Evolutionary conservation across 2,113 vertebrate species (phyloP).

Genomic region (Pachypanchax playfairii): DNA sequence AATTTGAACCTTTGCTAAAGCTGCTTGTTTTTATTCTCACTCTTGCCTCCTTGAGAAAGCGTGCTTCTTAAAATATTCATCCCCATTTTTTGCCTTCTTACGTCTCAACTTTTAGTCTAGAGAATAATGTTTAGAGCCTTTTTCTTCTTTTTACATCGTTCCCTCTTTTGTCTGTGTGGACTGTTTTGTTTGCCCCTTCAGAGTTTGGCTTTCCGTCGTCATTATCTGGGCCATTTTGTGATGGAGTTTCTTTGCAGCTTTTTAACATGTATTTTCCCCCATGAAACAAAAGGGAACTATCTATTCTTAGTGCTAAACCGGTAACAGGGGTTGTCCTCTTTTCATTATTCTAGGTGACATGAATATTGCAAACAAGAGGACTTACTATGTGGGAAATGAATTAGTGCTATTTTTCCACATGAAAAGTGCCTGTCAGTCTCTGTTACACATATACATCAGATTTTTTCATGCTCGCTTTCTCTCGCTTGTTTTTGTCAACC

Average conservation of each 20-base stretch:
- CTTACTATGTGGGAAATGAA: constrained; percentile 59
- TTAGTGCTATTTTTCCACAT: constrained; percentile 71
- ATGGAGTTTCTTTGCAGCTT: constrained; percentile 45
- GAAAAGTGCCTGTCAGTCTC: constrained; percentile 68
- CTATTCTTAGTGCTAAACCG: constrained; percentile 59
- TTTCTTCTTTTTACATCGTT: constrained; percentile 15
- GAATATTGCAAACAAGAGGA: constrained; percentile 70
- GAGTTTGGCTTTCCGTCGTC: constrained; percentile 52
- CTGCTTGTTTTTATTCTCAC: constrained; percentile 51
- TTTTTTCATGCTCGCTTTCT: constrained; percentile 11
- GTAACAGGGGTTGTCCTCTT: constrained; percentile 62
- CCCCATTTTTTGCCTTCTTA: constrained; percentile 35
- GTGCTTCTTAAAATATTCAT: constrained; percentile 72
- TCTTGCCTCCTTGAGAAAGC: constrained; percentile 46
- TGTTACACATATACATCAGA: constrained; percentile 55
- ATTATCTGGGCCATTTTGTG: constrained; percentile 73
- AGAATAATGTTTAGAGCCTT: constrained; percentile 55
- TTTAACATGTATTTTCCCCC: constrained; percentile 5
- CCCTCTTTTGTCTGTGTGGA: constrained; percentile 31
- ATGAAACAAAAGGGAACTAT: constrained; percentile 45
- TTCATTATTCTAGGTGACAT: constrained; percentile 69
- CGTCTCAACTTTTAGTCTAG: constrained; percentile 70
- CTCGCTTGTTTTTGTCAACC: constrained; percentile 43
- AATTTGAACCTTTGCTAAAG: constrained; percentile 49
- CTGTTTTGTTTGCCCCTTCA: constrained; percentile 64